Percentiles rank a stretch among this genome's conserved stretches.
Conservation (phyloP, 2,888 invertebrate species). For the Autographa gamma region DNA sequence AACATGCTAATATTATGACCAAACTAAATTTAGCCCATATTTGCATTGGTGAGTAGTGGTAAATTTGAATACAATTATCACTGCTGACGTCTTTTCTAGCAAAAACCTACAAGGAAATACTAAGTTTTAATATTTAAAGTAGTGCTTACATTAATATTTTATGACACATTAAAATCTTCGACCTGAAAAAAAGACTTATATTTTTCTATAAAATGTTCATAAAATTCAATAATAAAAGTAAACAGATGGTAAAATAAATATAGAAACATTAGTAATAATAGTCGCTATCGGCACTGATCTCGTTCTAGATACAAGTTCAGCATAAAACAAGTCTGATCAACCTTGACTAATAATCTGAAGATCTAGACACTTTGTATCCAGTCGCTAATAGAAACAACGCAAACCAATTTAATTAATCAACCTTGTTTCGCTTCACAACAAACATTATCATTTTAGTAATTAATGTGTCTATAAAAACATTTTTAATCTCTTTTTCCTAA, state of each 20-base stretch:
- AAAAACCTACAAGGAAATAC: neutral
- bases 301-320: conserved; percentile 17
- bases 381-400: conserved; percentile 19
- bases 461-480: neutral
- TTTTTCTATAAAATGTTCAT: neutral
- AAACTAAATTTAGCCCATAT: neutral
- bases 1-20: neutral
- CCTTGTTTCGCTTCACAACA: conserved; percentile 17
- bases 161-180: neutral
- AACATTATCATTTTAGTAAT: conserved; percentile 8
- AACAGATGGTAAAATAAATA: neutral
- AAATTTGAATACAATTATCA: conserved; percentile 4
- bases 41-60: neutral
- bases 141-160: neutral
- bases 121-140: neutral
- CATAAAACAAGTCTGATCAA: conserved; percentile 38
- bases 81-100: neutral
- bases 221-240: neutral
- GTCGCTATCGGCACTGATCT: conserved; percentile 10
- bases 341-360: conserved; percentile 43
- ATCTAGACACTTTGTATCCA: conserved; percentile 36
- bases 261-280: conserved; percentile 7
- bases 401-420: conserved; percentile 28
- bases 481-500: conserved; percentile 4
- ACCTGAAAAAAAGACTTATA: neutral